Evolutionary conservation across 2,888 invertebrate species (phyloP), one percentile per base, ranked within the genome.

Genomic region (Adineta ricciae): DNA sequence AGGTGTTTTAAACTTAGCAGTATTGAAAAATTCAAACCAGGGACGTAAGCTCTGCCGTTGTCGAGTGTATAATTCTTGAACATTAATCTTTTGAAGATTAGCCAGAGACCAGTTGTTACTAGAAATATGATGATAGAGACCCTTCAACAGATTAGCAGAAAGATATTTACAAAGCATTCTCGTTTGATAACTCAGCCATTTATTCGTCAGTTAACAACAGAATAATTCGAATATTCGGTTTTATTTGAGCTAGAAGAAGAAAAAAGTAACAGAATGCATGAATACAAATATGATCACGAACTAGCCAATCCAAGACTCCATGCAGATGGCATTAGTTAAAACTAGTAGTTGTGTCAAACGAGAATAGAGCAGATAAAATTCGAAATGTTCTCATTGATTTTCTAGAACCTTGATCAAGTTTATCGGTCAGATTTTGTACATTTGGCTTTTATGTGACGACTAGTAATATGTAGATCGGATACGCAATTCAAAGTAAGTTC

Each of bases 261-360:
- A 36, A 14, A 27, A 64, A 19, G 32, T 19, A 50, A 32, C 4
- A 2, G 5, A 27, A 64, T 27, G n/a, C n/a, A n/a, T n/a, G 32
- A 64, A 64, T 27, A 64, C 5, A 64, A 3, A 3, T 32, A 64
- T 19, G 27, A 5, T 64, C 32, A 32, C 19, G 27, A 56, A 56
- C 9, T 5, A 24, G 11, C 64, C 64, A 64, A 64, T 64, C 64
- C 64, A 1, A 64, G 19, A 36, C 16, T 4, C 16, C 7, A 36
- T 64, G 19, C 64, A 64, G 64, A 64, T 64, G 64, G 64, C 64
- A 64, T 64, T 64, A 64, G 64, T 32, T 32, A n/a, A 64, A 56
- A n/a, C 50, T 50, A 46, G 11, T 11, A 46, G 46, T 46, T 11
- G 46, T n/a, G n/a, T n/a, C 5, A 46, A 46, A 46, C 46, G 46